Conservation (phyloP, 2,113 vertebrate species). For the Sterrhoptilus dennistouni region DNA sequence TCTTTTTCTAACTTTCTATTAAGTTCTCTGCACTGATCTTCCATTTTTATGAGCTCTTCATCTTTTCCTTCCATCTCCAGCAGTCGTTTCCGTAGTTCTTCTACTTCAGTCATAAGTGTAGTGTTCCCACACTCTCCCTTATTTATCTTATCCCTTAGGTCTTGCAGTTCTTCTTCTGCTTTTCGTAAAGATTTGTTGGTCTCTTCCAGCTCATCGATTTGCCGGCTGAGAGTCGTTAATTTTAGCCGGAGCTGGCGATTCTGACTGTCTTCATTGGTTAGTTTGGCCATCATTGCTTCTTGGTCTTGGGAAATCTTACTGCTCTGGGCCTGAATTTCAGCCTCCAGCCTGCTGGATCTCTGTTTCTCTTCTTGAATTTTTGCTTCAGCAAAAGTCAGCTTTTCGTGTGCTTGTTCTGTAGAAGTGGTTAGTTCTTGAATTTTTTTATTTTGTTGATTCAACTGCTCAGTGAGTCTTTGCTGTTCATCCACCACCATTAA, state of each 20-base stretch:
- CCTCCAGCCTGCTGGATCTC: slow-evolving; percentile 84
- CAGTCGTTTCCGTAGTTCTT: slow-evolving; percentile 89
- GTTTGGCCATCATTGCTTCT: slow-evolving; percentile 89
- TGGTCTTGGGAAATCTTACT: slow-evolving; percentile 82
- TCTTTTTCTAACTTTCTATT: slow-evolving; percentile 93
- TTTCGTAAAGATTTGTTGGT: slow-evolving; percentile 90
- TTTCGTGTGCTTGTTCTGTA: slow-evolving; percentile 80
- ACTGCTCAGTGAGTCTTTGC: slow-evolving; percentile 86
- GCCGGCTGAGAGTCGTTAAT: slow-evolving; percentile 86
- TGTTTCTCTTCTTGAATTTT: slow-evolving; percentile 84
- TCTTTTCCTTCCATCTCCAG: slow-evolving; percentile 98
- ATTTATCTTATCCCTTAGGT: slow-evolving; percentile 90
- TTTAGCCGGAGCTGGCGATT: slow-evolving; percentile 90
- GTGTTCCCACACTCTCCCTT: slow-evolving; percentile 88
- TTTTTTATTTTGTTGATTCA: slow-evolving; percentile 84
- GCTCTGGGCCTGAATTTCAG: slow-evolving; percentile 80
- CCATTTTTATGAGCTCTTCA: slow-evolving; percentile 92
- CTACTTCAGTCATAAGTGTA: slow-evolving; percentile 87
- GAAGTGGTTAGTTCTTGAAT: slow-evolving; percentile 83
- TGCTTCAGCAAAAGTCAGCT: slow-evolving; percentile 80
- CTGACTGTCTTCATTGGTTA: slow-evolving; percentile 91
- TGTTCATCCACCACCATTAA: slow-evolving; percentile 96
- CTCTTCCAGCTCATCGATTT: slow-evolving; percentile 93
- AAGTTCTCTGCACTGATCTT: slow-evolving; percentile 93
- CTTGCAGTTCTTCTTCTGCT: slow-evolving; percentile 93